phyloP scores from a whole-genome alignment of 2,797 vertebrate genomes.

The Sebastes umbrosus region DNA sequence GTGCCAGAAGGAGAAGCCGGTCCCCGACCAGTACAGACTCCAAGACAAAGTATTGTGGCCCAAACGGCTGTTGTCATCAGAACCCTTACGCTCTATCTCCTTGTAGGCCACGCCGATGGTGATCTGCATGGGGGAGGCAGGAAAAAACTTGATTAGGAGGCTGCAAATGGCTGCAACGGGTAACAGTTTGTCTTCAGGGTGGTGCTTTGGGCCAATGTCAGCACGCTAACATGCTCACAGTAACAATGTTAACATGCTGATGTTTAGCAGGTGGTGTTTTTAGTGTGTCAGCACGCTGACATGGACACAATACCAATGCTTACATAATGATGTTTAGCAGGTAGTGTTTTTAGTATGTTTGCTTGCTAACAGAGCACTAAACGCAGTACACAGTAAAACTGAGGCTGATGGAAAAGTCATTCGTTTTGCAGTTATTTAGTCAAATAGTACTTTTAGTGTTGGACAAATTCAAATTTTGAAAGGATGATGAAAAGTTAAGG shows the following conservation, averaged over 20 bases:
- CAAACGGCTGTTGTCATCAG: conserved; percentile 75
- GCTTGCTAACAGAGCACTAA: too few relatives aligned
- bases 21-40: conserved; percentile 84
- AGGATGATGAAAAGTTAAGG: background rate
- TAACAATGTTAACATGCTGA: background rate
- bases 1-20: conserved; percentile 83
- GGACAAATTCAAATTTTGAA: background rate
- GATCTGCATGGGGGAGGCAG: conserved; percentile 55
- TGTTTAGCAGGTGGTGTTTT: background rate
- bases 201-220: background rate
- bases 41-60: conserved; percentile 83
- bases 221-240: background rate
- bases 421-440: background rate
- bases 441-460: background rate
- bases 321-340: background rate
- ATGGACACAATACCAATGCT: background rate
- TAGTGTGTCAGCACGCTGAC: background rate
- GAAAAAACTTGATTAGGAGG: background rate
- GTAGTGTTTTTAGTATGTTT: background rate
- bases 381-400: too few relatives aligned
- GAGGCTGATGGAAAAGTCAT: background rate
- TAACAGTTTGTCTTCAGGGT: background rate
- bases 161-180: background rate
- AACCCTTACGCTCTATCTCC: conserved; percentile 71
- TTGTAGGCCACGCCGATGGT: conserved; percentile 79